Evolutionary conservation across 2,888 invertebrate genomes (phyloP).

Genomic region (Hetaerina titia): DNA sequence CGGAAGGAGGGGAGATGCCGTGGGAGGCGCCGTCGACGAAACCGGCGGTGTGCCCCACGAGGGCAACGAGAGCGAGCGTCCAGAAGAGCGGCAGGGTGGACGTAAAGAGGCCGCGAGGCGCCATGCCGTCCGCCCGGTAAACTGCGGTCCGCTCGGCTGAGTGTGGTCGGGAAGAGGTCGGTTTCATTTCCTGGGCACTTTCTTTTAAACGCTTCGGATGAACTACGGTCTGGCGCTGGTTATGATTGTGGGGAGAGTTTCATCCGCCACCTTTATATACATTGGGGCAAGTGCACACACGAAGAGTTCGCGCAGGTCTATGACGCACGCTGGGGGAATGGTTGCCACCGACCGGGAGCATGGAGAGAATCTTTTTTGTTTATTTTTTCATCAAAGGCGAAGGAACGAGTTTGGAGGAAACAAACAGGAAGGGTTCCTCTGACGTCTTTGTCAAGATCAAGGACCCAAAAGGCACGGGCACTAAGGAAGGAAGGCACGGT

Average conservation of each 20-base stretch:
- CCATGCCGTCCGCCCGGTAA: too few species aligned
- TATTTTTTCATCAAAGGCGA: neutral
- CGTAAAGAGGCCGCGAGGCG: too few species aligned
- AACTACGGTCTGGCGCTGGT: too few species aligned
- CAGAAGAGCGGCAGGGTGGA: too few species aligned
- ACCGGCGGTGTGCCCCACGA: neutral
- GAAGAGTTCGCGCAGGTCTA: neutral
- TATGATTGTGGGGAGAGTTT: neutral
- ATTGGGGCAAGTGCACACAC: neutral
- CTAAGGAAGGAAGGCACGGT: too few species aligned
- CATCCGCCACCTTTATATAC: neutral
- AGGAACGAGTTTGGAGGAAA: neutral
- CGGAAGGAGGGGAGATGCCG: neutral
- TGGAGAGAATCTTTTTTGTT: neutral
- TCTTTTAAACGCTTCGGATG: neutral
- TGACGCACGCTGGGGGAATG: neutral
- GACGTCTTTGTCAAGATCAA: neutral
- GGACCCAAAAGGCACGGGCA: too few species aligned
- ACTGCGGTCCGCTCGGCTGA: too few species aligned
- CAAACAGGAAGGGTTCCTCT: neutral
- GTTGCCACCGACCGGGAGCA: neutral
- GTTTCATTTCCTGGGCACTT: neutral
- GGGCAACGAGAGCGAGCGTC: neutral
- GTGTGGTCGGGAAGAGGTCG: too few species aligned
- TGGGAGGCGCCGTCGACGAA: neutral